Evolutionary conservation across 2,888 invertebrate genomes (phyloP), one percentile per base, ranked within the genome.

Genomic region (Perizoma affinitatum): DNA sequence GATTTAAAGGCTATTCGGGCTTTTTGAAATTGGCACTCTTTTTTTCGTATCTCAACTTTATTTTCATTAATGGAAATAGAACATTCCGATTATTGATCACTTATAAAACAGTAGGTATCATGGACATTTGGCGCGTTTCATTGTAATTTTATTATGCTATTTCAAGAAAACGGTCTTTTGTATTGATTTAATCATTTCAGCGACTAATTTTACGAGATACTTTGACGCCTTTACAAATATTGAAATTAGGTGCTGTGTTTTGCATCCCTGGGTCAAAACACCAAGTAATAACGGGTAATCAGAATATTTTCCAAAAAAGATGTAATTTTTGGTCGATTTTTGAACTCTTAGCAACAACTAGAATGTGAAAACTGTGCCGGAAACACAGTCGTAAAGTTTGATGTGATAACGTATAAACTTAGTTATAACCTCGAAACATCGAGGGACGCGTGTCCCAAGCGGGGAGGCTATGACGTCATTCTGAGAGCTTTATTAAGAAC

Each of bases 1-100:
- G 61, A 66, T 66, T 68, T 63, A 65, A 58, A 56, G 65, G 59
- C 58, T 45, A 66, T 69, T 68, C 33, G 54, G 51, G 46, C 34
- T 47, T 56, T 63, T 61, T 61, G 55, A 58, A 61, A 61, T 40
- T 54, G 46, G 54, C 57, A 60, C 41, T 55, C 50, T 63, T 60
- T 54, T 58, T 48, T 40, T 22, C 54, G 33, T 52, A 49, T 38
- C 58, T 43, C 54, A 46, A 51, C 50, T 62, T 50, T 53, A 44
- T 58, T 61, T 61, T 61, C 46, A 54, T 51, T 54, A 58, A 45
- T 53, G 49, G 43, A 49, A 58, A 48, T 48, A 43, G 48, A 48
- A 52, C 52, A 52, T 47, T 43, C n/a, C 22, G 38, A 43, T 6
- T 38, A 46, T 35, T 9, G 45, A 40, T 57, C 48, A 38, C 43